Conservation (phyloP, 2,888 invertebrate genomes). For the Opisthograptis luteolata region DNA sequence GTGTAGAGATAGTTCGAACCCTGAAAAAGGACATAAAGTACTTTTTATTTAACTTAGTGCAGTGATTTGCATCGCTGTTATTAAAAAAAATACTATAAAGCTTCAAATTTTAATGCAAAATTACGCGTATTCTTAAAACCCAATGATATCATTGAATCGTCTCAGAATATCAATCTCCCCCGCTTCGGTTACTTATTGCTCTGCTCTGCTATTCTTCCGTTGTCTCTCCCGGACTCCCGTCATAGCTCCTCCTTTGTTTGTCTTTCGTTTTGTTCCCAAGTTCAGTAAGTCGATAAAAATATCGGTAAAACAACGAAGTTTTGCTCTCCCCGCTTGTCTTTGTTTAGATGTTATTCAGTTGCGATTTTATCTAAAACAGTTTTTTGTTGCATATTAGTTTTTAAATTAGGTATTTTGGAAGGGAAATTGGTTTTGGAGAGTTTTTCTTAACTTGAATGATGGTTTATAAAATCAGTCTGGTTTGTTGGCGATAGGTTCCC, state of each 20-base stretch:
- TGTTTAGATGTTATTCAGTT: conserved; percentile 30
- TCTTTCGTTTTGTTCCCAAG: conserved; percentile 35
- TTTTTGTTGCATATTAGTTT: conserved; percentile 21
- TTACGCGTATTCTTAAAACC: no score
- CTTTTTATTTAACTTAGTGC: no score
- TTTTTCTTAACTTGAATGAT: no score
- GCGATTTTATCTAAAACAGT: conserved; percentile 28
- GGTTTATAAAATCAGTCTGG: no score
- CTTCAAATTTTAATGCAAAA: no score
- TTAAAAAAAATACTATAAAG: no score
- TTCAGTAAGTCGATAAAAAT: conserved; percentile 37
- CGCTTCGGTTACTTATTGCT: neutral
- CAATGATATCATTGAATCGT: no score
- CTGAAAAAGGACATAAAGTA: no score
- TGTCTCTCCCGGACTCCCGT: conserved; percentile 35
- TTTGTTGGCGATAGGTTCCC: no score
- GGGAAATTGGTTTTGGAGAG: conserved; percentile 16
- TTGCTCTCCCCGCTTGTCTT: conserved; percentile 27
- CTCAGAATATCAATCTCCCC: no score
- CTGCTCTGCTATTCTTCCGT: conserved; percentile 16
- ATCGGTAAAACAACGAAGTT: conserved; percentile 29
- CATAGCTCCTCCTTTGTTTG: conserved; percentile 38
- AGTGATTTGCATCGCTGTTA: no score
- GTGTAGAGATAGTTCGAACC: no score
- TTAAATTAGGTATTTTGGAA: conserved; percentile 24